phyloP scores from a whole-genome alignment of 2,797 vertebrate genomes.

The Neomorphus geoffroyi region DNA sequence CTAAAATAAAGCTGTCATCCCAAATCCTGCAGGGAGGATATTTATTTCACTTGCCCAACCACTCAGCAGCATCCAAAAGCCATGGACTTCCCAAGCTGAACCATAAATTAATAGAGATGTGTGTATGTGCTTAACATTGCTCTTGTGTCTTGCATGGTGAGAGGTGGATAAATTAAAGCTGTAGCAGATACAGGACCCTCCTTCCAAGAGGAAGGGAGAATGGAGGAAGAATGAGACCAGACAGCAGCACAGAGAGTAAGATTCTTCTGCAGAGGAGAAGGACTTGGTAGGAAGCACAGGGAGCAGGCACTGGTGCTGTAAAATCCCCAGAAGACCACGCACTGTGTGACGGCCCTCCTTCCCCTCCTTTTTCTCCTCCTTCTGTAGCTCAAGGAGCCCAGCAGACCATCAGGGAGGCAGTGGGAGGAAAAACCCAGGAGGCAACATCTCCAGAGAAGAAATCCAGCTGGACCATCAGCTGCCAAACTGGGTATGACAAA shows the following conservation, averaged over 20 bases:
- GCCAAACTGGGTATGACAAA: background rate
- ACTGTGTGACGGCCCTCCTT: background rate
- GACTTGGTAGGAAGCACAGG: background rate
- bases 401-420: background rate
- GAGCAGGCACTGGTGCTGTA: background rate
- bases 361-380: background rate
- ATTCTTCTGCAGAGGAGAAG: background rate
- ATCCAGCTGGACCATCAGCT: background rate
- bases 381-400: background rate
- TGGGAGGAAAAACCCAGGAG: background rate
- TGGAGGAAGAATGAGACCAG: background rate
- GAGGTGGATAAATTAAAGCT: background rate
- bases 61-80: background rate
- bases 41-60: constrained; percentile 15
- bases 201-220: background rate
- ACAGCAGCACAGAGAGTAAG: accelerated
- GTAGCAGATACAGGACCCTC: background rate
- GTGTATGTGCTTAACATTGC: background rate
- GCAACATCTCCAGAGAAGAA: background rate
- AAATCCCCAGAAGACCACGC: background rate
- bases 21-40: background rate
- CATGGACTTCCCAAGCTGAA: background rate
- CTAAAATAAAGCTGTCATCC: constrained; percentile 19
- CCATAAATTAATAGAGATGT: background rate
- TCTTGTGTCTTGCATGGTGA: accelerated